Evolutionary conservation across 2,888 invertebrate genomes (phyloP), one percentile per base, ranked within the genome.

Genomic region (Arrhopalites spinosus): DNA sequence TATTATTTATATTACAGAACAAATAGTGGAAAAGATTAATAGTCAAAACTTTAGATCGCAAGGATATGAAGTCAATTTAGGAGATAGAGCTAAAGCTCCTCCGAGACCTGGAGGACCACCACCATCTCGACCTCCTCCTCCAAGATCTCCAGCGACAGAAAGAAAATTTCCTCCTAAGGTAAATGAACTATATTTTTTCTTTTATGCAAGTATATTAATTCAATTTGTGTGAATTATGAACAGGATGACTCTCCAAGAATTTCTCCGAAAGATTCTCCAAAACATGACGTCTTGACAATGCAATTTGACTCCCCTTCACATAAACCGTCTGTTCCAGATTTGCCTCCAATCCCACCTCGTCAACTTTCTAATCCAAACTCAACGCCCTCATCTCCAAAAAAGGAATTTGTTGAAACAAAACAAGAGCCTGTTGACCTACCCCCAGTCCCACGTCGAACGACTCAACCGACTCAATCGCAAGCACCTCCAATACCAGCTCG

Each of bases 121-220:
- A 36, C 89, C 89, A 0, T 83, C 86, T 23, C 86, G 89, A 36
- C 87, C 89, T 30, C 88, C 89, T 77, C 87, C 87, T 80, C 86
- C 86, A 29, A 86, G 87, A 36, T 87, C 88, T 13, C 83, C 83
- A 36, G 80, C 78, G 45, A 30, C 81, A 11, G 81, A 82, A 71
- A 74, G 82, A 75, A 82, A 76, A 68, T 23, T 75, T 61, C 64
- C 71, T 13, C 36, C 20, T 1, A 59, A 71, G 59, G 71, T 71
- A 43, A 8, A 2, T 17, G 20, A 15, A 61, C 3, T 25, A 23
- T 61, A 61, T 53, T 53, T 15, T 53, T 53, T 15, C n/a, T 53
- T 17, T 53, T 5, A 20, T 53, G 5, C 17, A 53, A 8, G n/a
- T 56, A 13, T 71, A 25, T 20, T 53, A 7, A 13, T 17, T 30